phyloP scores from a whole-genome alignment of 2,113 vertebrate genomes.

The Upupa epops region DNA sequence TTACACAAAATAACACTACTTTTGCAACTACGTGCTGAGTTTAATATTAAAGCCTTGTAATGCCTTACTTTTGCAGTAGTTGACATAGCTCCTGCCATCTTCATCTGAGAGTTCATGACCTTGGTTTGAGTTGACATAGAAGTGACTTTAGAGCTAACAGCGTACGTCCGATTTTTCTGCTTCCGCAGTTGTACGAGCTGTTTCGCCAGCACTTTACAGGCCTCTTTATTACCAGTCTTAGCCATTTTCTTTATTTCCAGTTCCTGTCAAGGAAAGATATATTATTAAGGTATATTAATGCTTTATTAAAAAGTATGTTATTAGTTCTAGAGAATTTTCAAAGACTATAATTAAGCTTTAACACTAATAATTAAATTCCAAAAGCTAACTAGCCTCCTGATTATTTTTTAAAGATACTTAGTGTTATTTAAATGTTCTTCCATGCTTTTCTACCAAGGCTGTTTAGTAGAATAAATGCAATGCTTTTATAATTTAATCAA shows the following conservation, averaged over 20 bases:
- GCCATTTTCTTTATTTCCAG: constrained; percentile 99
- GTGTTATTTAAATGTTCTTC: not conserved
- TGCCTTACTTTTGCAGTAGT: constrained; percentile 90
- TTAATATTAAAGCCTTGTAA: not conserved
- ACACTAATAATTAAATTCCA: not conserved
- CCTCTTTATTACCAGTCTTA: constrained; percentile 93
- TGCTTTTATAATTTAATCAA: not conserved
- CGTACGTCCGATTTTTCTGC: constrained; percentile 93
- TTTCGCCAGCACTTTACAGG: constrained; percentile 95
- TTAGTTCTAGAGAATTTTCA: not conserved
- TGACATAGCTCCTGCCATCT: constrained; percentile 98
- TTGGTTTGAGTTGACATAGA: constrained; percentile 96
- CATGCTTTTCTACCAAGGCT: not conserved
- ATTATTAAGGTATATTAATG: too few relatives aligned
- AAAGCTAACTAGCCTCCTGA: not conserved
- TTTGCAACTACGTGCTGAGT: not conserved
- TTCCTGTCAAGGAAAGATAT: constrained; percentile 75
- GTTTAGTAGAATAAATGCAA: not conserved
- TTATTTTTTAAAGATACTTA: not conserved
- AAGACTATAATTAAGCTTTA: not conserved
- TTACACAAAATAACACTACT: not conserved
- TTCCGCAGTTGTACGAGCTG: constrained; percentile 93
- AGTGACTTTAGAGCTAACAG: constrained; percentile 97
- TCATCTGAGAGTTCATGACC: constrained; percentile 99
- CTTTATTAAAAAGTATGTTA: too few relatives aligned